These are phyloP conservation scores for Glyphotaelius pellucidus DNA, from an alignment of 2,888 invertebrate species.

Conservation along the genomic window DNA sequence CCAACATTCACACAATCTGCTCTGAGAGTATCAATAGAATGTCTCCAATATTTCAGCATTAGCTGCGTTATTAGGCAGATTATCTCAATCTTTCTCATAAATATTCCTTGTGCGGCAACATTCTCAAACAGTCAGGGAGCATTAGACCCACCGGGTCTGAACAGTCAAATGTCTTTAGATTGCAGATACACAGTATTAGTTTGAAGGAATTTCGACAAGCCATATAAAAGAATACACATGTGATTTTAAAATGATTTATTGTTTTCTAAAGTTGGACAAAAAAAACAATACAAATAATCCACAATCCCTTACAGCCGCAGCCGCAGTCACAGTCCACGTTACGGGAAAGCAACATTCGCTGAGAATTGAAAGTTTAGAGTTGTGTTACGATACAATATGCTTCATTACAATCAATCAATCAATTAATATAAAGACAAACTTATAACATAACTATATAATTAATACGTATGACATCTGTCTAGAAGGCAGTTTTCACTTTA, in stretches of 20 bases:
- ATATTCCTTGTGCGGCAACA: not conserved
- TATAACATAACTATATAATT: slow-evolving; percentile 45
- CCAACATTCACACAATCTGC: not conserved
- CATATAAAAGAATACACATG: not conserved
- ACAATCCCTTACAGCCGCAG: slow-evolving; percentile 27
- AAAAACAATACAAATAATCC: slow-evolving; percentile 43
- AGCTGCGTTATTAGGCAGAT: not conserved
- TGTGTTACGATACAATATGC: slow-evolving; percentile 24
- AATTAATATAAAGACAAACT: slow-evolving; percentile 45
- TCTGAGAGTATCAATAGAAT: not conserved
- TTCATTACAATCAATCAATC: slow-evolving; percentile 37
- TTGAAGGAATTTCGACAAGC: not conserved
- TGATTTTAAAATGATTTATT: slow-evolving; percentile 53
- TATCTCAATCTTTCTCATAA: not conserved
- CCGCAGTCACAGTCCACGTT: slow-evolving; percentile 26
- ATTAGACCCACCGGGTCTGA: no score
- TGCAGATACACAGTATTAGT: not conserved
- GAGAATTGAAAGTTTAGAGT: slow-evolving; percentile 34
- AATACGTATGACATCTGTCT: slow-evolving; percentile 35
- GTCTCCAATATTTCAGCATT: not conserved
- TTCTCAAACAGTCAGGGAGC: not conserved
- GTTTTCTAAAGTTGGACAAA: slow-evolving; percentile 49
- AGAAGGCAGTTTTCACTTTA: slow-evolving; percentile 41
- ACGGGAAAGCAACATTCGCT: not conserved
- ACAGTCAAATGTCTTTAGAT: not conserved